Base-by-base conservation (phyloP, 1,140 invertebrate species). In the Aphidius ervi region DNA sequence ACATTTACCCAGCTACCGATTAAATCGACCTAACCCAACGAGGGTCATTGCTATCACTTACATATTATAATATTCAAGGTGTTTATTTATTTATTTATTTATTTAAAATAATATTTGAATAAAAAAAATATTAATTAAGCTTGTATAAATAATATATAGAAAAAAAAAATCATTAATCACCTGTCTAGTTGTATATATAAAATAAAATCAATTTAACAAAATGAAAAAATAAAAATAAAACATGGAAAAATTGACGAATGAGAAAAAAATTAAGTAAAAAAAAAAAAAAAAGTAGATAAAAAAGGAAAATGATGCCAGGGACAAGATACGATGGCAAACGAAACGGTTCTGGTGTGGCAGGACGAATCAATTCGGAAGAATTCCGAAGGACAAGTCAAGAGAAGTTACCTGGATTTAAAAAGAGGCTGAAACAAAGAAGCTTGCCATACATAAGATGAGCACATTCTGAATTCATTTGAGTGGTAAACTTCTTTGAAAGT, bases 1-100 rank as follows among this genome's bases (percentile, higher is more conserved):
- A 54, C 50, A 31, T 20, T 68, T 71, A 68, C 67, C 59, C 69
- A 59, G 74, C 74, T 76, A 75, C 76, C 74, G 74, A 78, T 77
- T 71, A 75, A 74, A 70, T 75, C 68, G 69, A 74, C 69, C 63
- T 54, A 56, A 46, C 9, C 40, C 41, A 45, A 41, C 41, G 23
- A 31, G 23, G 23, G 23, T 31, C 23, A 31, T 31, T 31, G 2
- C 23, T 31, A 31, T 31, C 23, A 31, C 2, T 31, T 31, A 31
- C 23, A 31, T 3, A 31, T 31, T 31, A 31, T 31, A 31, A 31
- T 31, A 31, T 31, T 31, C 23, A 31, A 31, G 23, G 23, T 31
- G 23, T 31, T 31, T 31, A 16, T 31, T 31, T 31, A 31, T 23
- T 2, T 2, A 23, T 23, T 23, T 23, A 23, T 31, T 31, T 16